phyloP scores from a whole-genome alignment of 1,140 invertebrate species.

The Bilobella aurantiaca region DNA sequence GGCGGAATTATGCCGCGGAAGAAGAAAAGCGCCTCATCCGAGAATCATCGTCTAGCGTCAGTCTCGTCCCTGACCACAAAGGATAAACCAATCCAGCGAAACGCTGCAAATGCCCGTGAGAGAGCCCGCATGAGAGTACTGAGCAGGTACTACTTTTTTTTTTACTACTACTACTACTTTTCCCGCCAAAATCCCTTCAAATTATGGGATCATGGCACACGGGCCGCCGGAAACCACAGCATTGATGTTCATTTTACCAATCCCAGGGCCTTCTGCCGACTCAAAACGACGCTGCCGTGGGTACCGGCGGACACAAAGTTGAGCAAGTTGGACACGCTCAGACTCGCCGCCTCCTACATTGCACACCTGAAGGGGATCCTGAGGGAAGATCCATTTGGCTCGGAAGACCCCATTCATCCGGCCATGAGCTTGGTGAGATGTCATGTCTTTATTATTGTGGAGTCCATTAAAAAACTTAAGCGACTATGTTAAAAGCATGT shows the following conservation, averaged over 20 bases:
- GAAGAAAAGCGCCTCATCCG: constrained; percentile 24
- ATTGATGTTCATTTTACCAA: not conserved
- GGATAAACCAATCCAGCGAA: constrained; percentile 57
- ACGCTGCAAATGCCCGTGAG: constrained; percentile 86
- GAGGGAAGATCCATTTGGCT: constrained; percentile 41
- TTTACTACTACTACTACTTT: too few relatives aligned
- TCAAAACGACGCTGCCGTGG: constrained; percentile 85
- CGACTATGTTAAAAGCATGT: too few relatives aligned
- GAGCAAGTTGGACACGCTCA: constrained; percentile 78
- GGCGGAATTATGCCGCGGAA: constrained; percentile 18
- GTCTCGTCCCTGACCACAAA: constrained; percentile 29
- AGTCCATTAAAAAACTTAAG: too few relatives aligned
- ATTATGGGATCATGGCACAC: too few relatives aligned
- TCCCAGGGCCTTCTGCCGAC: constrained; percentile 62
- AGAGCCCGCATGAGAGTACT: constrained; percentile 82
- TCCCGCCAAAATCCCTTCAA: too few relatives aligned
- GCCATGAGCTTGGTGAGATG: constrained; percentile 40
- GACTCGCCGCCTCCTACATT: constrained; percentile 83
- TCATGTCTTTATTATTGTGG: not conserved
- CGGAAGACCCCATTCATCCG: constrained; percentile 27
- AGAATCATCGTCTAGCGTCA: constrained; percentile 18
- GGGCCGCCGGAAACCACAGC: too few relatives aligned
- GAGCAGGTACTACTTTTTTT: too few relatives aligned
- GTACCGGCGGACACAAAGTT: constrained; percentile 88
- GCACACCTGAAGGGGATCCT: constrained; percentile 73